Percentiles rank a stretch among this genome's conserved stretches.
These are phyloP conservation scores for Chesias legatella DNA, from an alignment of 2,888 invertebrate genomes.

Conservation along the genomic window DNA sequence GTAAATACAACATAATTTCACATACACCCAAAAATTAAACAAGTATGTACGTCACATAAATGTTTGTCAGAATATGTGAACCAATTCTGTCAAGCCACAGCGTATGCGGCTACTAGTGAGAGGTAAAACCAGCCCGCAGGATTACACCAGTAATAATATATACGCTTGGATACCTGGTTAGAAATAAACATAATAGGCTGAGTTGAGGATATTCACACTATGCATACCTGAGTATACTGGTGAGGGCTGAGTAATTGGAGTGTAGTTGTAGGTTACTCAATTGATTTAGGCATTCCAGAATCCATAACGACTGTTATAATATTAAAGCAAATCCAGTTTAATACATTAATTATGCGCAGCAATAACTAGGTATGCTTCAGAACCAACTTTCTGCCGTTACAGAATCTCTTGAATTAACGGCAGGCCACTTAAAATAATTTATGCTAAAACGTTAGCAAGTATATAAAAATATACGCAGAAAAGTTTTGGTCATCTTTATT, in stretches of 20 bases:
- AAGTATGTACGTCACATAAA: too few species aligned
- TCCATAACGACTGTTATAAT: slow-evolving; percentile 21
- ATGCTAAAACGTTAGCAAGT: slow-evolving; percentile 24
- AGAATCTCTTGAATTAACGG: slow-evolving; percentile 29
- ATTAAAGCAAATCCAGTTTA: slow-evolving; percentile 23
- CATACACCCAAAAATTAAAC: too few species aligned
- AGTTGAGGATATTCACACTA: too few species aligned
- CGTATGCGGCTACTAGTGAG: too few species aligned
- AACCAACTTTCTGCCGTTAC: slow-evolving; percentile 14
- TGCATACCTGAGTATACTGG: too few species aligned
- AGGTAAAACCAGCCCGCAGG: too few species aligned
- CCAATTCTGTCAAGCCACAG: too few species aligned
- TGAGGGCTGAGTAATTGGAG: not conserved
- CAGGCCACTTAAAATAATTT: slow-evolving; percentile 31
- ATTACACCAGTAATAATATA: too few species aligned
- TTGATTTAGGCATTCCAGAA: slow-evolving; percentile 3
- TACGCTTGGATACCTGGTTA: too few species aligned
- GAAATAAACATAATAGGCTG: too few species aligned
- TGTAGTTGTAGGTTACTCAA: slow-evolving; percentile 11
- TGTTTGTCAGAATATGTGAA: too few species aligned
- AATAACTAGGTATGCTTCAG: slow-evolving; percentile 26
- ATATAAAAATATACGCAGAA: slow-evolving; percentile 26
- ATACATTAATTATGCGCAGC: slow-evolving; percentile 33
- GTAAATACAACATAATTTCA: too few species aligned
- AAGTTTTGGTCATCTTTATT: slow-evolving; percentile 29